Evolutionary conservation across 2,888 invertebrate species (phyloP).

Genomic region (Synergus itoensis): DNA sequence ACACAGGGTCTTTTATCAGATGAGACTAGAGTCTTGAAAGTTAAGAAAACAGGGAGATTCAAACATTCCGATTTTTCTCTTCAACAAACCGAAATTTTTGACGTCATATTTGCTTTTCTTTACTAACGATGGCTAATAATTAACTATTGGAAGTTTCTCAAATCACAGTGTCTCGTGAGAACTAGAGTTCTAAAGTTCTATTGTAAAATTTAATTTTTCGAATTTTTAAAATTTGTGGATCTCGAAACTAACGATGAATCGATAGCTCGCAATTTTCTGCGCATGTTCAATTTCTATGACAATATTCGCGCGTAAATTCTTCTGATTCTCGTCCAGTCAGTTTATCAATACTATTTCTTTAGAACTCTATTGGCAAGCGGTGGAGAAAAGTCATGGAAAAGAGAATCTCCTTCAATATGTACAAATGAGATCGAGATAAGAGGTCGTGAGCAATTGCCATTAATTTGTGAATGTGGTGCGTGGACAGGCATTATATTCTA

Average conservation of each 20-base stretch:
- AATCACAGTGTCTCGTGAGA: background rate
- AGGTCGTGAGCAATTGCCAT: constrained; percentile 67
- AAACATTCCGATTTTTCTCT: constrained; percentile 32
- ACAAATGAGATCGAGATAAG: constrained; percentile 70
- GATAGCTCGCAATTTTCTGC: background rate
- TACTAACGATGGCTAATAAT: background rate
- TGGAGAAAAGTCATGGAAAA: constrained; percentile 2
- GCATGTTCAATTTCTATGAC: background rate
- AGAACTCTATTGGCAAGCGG: background rate
- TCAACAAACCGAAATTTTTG: background rate
- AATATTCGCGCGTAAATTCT: background rate
- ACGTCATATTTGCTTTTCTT: background rate
- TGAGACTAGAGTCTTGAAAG: constrained; percentile 20
- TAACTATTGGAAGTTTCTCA: background rate
- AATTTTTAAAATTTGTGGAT: background rate
- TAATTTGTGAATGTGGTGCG: constrained; percentile 57
- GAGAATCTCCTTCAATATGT: constrained; percentile 63
- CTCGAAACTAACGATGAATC: background rate
- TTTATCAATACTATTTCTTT: background rate
- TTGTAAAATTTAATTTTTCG: background rate
- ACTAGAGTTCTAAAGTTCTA: background rate
- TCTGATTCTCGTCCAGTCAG: background rate
- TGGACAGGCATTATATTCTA: constrained; percentile 63
- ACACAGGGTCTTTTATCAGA: background rate
- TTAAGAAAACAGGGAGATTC: constrained; percentile 11